Evolutionary conservation across 1,140 invertebrate species (phyloP).

Genomic region (Tyrophagus putrescentiae): DNA sequence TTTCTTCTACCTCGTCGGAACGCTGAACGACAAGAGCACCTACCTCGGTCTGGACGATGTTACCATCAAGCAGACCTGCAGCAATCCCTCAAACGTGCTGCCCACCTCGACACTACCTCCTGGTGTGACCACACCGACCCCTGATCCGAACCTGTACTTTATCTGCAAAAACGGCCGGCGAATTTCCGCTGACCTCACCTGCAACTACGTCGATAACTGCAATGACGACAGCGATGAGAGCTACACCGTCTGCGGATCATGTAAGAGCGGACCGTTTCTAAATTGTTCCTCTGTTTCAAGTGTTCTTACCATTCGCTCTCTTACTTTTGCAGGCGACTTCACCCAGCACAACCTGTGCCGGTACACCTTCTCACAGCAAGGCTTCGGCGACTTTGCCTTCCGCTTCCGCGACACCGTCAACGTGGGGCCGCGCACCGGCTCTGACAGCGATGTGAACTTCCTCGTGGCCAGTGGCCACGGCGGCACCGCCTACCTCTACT

Average conservation of each 20-base stretch:
- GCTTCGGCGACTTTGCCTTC: background rate
- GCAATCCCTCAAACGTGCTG: background rate
- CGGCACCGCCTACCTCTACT: no score
- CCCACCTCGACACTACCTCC: background rate
- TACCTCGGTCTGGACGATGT: background rate
- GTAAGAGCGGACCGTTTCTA: background rate
- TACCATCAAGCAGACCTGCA: background rate
- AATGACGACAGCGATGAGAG: background rate
- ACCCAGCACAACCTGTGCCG: background rate
- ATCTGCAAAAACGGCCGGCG: background rate
- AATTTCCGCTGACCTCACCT: background rate
- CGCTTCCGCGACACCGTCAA: background rate
- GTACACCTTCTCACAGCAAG: background rate
- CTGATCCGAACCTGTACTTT: background rate
- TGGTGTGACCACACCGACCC: background rate
- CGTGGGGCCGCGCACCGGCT: no score
- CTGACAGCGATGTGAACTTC: no score
- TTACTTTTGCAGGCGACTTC: background rate
- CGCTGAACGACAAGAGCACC: background rate
- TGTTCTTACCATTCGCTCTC: no score
- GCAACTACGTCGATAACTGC: background rate
- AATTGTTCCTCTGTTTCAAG: background rate
- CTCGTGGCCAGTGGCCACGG: no score
- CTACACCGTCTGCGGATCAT: conserved; percentile 2
- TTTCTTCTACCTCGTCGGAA: conserved; percentile 31